phyloP scores from a whole-genome alignment of 2,797 vertebrate genomes.

The Crenuchus spilurus region DNA sequence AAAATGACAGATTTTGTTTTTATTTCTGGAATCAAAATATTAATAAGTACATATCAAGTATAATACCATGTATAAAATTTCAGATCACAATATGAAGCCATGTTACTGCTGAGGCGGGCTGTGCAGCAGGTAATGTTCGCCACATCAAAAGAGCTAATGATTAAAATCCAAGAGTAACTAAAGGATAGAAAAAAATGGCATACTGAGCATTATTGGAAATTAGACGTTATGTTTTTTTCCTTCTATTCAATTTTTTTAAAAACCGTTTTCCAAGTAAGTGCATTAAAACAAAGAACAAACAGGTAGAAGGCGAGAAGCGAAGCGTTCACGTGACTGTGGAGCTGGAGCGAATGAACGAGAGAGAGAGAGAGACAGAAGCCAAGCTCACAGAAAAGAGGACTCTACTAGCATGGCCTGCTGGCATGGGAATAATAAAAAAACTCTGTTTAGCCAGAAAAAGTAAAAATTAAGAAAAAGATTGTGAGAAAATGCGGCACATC shows the following conservation, averaged over 20 bases:
- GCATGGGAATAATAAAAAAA: conserved; percentile 63
- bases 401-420: conserved; percentile 79
- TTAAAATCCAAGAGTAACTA: conserved; percentile 86
- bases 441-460: background rate
- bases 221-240: conserved; percentile 68
- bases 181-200: conserved; percentile 81
- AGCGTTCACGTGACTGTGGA: conserved; percentile 86
- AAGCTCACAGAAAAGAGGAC: conserved; percentile 83
- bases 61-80: conserved; percentile 99
- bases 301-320: conserved; percentile 86
- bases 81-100: conserved; percentile 96
- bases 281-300: conserved; percentile 89
- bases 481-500: conserved; percentile 78
- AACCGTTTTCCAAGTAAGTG: too few species aligned
- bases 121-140: conserved; percentile 77
- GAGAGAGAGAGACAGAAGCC: conserved; percentile 79
- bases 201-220: conserved; percentile 80
- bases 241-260: conserved; percentile 67
- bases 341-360: conserved; percentile 80
- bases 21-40: conserved; percentile 95
- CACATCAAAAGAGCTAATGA: conserved; percentile 86
- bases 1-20: conserved; percentile 13
- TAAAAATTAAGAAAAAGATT: conserved; percentile 32
- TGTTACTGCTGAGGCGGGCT: conserved; percentile 87
- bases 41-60: conserved; percentile 95